A percentile compares a stretch with the other conserved stretches of the same genome.
phyloP scores from a whole-genome alignment of 2,113 vertebrate genomes.

The Xiphias gladius region DNA sequence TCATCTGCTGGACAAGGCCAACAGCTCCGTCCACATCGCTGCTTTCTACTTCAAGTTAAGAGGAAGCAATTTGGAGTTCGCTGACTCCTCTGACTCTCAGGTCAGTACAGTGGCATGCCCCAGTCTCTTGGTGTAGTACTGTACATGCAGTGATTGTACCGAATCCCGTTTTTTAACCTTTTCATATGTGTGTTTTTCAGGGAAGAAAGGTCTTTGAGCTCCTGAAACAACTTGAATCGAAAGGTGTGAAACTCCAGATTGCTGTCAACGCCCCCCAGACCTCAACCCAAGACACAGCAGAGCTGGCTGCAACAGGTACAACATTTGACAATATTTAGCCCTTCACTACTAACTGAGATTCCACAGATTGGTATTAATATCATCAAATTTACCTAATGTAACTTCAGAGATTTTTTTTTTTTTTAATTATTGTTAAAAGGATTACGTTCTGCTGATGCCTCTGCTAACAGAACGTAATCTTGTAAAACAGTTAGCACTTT shows the following conservation, averaged over 20 bases:
- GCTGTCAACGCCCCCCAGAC: conserved; percentile 84
- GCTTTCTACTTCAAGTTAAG: conserved; percentile 86
- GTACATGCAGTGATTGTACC: background rate
- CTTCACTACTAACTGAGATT: background rate
- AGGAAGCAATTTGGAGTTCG: conserved; percentile 31
- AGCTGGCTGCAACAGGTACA: conserved; percentile 79
- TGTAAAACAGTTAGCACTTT: background rate
- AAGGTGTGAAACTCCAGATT: conserved; percentile 79
- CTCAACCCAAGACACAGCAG: conserved; percentile 70
- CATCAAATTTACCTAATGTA: background rate
- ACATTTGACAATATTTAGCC: background rate
- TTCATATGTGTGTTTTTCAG: conserved; percentile 58
- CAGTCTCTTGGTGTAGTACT: background rate
- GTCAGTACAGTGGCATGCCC: conserved; percentile 45
- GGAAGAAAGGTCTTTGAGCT: conserved; percentile 80
- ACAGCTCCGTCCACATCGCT: conserved; percentile 81
- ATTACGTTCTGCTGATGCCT: background rate
- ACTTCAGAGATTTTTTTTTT: background rate
- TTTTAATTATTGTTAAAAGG: background rate
- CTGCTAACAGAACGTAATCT: background rate
- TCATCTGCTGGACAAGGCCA: conserved; percentile 77
- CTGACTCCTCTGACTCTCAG: conserved; percentile 69
- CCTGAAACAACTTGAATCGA: conserved; percentile 77
- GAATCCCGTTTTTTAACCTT: background rate
- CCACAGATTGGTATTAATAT: background rate